These are phyloP conservation scores for Sorex maritimensis DNA, from an alignment of 2,797 vertebrate genomes.

Conservation along the genomic window DNA sequence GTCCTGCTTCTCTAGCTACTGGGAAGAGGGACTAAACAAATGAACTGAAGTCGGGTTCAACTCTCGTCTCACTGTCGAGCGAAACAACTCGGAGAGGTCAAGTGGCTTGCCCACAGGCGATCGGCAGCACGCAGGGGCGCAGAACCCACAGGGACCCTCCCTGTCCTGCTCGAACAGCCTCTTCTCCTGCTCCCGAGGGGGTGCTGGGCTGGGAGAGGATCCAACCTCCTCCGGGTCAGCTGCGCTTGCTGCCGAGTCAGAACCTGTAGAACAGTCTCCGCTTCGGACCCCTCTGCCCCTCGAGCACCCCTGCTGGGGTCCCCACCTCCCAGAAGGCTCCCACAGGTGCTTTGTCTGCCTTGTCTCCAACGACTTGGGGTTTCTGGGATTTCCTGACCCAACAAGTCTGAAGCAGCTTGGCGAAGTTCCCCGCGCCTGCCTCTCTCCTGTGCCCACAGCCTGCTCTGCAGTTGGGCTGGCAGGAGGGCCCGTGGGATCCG, in stretches of 20 bases:
- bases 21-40: slow-evolving; percentile 36
- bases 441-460: background rate
- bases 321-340: no score
- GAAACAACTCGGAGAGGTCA: slow-evolving; percentile 53
- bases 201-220: background rate
- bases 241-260: background rate
- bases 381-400: background rate
- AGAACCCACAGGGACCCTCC: background rate
- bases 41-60: slow-evolving; percentile 20
- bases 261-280: background rate
- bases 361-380: background rate
- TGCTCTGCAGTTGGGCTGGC: background rate
- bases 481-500: background rate
- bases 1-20: background rate
- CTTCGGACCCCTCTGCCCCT: background rate
- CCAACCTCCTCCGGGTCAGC: background rate
- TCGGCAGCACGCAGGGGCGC: slow-evolving; percentile 22
- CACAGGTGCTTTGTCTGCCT: no score
- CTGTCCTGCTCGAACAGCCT: background rate
- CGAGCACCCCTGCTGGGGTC: no score
- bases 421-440: background rate
- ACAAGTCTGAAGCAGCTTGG: background rate
- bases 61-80: slow-evolving; percentile 26
- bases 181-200: background rate
- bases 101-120: slow-evolving; percentile 47